A percentile compares a stretch with the other conserved stretches of the same genome.
Conservation (phyloP, 2,888 invertebrate genomes). For the Drosophila prostipennis region DNA sequence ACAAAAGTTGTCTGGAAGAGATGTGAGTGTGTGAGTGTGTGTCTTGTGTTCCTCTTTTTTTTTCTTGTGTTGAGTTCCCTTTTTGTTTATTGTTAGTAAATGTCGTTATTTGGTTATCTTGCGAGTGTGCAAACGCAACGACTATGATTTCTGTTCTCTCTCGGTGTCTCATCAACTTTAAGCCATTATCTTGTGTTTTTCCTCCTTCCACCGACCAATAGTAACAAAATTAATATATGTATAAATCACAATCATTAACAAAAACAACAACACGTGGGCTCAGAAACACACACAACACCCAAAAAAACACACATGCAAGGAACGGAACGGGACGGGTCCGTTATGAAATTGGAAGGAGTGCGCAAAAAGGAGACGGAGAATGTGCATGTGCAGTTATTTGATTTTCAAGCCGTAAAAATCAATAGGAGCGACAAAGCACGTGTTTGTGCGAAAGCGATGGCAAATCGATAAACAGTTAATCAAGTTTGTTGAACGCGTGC, state of each 20-base stretch:
- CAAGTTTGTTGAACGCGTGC: slow-evolving; percentile 45
- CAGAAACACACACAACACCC: background rate
- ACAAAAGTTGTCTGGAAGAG: slow-evolving; percentile 85
- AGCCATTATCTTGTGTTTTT: slow-evolving; percentile 23
- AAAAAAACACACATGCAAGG: background rate
- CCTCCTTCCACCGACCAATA: slow-evolving; percentile 16
- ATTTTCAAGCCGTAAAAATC: slow-evolving; percentile 63
- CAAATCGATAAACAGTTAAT: slow-evolving; percentile 67
- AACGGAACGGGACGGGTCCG: background rate
- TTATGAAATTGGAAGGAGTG: slow-evolving; percentile 39
- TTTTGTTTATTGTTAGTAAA: slow-evolving; percentile 28
- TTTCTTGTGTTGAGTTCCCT: slow-evolving; percentile 17
- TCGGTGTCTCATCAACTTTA: slow-evolving; percentile 57
- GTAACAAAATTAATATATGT: slow-evolving; percentile 28
- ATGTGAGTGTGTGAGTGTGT: slow-evolving; percentile 82
- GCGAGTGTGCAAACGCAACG: slow-evolving; percentile 46
- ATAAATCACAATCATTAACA: slow-evolving; percentile 19
- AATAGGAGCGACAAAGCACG: slow-evolving; percentile 62
- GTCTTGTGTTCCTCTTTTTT: slow-evolving; percentile 50
- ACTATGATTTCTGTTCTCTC: slow-evolving; percentile 38
- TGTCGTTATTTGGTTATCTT: slow-evolving; percentile 42
- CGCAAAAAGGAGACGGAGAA: slow-evolving; percentile 9
- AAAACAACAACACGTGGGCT: slow-evolving; percentile 45
- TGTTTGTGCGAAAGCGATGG: slow-evolving; percentile 40
- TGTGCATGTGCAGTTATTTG: slow-evolving; percentile 62